Evolutionary conservation across 2,113 vertebrate species (phyloP), one percentile per base, ranked within the genome.

Genomic region (Prinia subflava): DNA sequence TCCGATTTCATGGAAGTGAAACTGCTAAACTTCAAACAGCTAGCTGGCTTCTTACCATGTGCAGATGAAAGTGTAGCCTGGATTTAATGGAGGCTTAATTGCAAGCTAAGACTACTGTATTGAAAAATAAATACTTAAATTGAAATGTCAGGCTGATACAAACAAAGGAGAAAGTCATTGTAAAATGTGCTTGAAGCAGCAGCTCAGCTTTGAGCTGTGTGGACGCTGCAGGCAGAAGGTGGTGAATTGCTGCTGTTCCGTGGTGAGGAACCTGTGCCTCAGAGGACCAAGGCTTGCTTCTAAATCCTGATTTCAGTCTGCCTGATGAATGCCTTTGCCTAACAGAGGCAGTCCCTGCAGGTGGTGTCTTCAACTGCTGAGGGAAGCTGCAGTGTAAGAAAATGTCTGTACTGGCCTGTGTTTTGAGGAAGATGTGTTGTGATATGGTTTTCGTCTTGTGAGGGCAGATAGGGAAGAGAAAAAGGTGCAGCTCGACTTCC

Each of bases 321-420:
- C 28, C 41, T 33, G 37, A 21, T 17, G 7, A 37, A 41, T 28
- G 28, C 71, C 30, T 64, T 30, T 23, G 17, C 33, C 22, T 52
- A 31, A 22, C 37, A 28, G 63, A 28, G 55, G 55, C 46, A 52
- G 0, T 53, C 1, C 1, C 33, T 4, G 2, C 53, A 37, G 63
- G 20, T 33, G 15, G 1, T 22, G 8, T 55, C 17, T 89, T 41
- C 37, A 59, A 4, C 37, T 68, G 68, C 63, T 10, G 11, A 11
- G 23, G 64, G 68, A 81, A 46, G 49, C 27, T 74, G 59, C 41
- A 30, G 44, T 0, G 0, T 22, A 68, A 47, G 35, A 46, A 63
- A 81, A 23, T 8, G 25, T 23, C 8, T 53, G 10, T 33, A 2
- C 15, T 42, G 56, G 27, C 10, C 0, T 4, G 5, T 22, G 50